These are phyloP conservation scores for Euglossa dilemma DNA, from an alignment of 1,140 invertebrate genomes.

Conservation along the genomic window DNA sequence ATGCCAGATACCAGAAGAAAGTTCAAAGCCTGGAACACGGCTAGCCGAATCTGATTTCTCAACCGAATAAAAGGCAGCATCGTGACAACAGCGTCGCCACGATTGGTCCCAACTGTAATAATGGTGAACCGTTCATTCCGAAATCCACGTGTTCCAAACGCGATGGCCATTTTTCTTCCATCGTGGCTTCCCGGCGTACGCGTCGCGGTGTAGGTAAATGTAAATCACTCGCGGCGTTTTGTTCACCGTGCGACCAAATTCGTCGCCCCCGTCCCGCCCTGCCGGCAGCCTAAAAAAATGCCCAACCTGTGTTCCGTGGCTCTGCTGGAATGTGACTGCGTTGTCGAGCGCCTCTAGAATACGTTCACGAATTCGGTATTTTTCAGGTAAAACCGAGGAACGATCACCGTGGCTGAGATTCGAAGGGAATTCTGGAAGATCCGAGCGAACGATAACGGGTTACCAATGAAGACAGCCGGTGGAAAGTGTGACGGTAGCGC, in stretches of 20 bases:
- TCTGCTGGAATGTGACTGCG: constrained; percentile 44
- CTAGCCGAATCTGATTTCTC: constrained; percentile 3
- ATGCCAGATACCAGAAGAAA: background rate
- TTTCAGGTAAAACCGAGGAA: background rate
- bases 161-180: constrained; percentile 19
- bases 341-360: constrained; percentile 35
- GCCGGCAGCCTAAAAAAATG: background rate
- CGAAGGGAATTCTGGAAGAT: background rate
- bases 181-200: background rate
- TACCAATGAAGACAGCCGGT: background rate
- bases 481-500: background rate
- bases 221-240: constrained; percentile 38
- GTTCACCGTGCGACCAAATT: constrained; percentile 47
- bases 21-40: background rate
- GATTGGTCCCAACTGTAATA: constrained; percentile 1
- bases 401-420: constrained; percentile 5
- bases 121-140: background rate
- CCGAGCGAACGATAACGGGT: background rate
- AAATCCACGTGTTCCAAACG: constrained; percentile 44
- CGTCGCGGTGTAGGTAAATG: constrained; percentile 36
- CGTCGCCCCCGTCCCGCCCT: background rate
- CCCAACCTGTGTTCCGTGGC: constrained; percentile 31
- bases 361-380: constrained; percentile 17
- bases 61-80: background rate
- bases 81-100: constrained; percentile 4